Conservation (phyloP, 2,888 invertebrate genomes). For the Trimorus sp. region DNA sequence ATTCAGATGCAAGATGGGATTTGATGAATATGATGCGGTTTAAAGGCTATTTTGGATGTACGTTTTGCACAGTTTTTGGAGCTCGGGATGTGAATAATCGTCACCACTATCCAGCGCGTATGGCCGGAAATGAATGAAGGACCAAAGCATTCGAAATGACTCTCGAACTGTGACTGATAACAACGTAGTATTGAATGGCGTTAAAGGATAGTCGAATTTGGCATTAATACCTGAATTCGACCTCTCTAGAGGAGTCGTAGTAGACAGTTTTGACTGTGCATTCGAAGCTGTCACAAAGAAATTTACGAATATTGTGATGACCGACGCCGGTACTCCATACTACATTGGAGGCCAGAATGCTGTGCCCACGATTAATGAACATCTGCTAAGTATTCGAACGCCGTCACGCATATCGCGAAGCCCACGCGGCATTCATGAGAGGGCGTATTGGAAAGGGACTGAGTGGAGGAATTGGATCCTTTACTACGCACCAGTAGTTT, state of each 20-base stretch:
- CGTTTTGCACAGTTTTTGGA: too few species aligned
- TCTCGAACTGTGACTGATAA: too few species aligned
- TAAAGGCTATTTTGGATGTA: too few species aligned
- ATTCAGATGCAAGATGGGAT: too few species aligned
- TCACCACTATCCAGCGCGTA: too few species aligned
- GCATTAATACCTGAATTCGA: conserved; percentile 29
- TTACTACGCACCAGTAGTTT: conserved; percentile 21
- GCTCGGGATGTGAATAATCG: too few species aligned
- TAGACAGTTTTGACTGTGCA: conserved; percentile 16
- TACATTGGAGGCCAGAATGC: conserved; percentile 7
- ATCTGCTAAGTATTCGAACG: not conserved
- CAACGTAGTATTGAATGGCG: too few species aligned
- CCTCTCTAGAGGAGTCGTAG: conserved; percentile 21
- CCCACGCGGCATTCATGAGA: conserved; percentile 9
- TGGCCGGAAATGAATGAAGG: too few species aligned
- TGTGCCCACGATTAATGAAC: not conserved
- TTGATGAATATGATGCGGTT: too few species aligned
- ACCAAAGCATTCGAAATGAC: too few species aligned
- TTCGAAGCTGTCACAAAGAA: conserved; percentile 23
- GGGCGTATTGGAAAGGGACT: conserved; percentile 30
- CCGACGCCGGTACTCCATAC: not conserved
- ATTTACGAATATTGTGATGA: conserved; percentile 1
- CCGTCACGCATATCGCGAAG: conserved; percentile 28
- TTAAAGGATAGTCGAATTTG: conserved; percentile 32
- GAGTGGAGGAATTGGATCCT: conserved; percentile 35